A percentile compares a stretch with the other conserved stretches of the same genome.
These are phyloP conservation scores for Armadillidium nasatum DNA, from an alignment of 1,140 invertebrate genomes.

Conservation along the genomic window DNA sequence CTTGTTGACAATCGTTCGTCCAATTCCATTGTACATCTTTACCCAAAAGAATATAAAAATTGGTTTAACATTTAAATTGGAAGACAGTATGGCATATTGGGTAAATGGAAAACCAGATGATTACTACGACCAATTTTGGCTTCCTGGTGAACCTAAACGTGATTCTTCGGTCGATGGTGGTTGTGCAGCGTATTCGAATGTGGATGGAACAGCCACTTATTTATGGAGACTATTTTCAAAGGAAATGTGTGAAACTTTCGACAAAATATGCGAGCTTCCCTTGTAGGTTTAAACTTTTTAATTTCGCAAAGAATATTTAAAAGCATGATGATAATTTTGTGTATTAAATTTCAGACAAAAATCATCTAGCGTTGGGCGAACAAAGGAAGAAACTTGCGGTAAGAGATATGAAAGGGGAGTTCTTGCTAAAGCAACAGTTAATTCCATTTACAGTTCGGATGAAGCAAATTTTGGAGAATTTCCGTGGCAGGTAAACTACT, in stretches of 20 bases:
- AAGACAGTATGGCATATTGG: neutral
- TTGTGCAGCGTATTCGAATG: neutral
- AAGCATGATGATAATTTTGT: no score
- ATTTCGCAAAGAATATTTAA: no score
- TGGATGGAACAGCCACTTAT: neutral
- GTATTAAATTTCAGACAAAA: neutral
- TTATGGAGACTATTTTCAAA: neutral
- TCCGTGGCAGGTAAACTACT: neutral
- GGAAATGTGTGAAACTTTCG: neutral
- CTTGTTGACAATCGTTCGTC: no score
- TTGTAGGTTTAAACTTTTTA: neutral
- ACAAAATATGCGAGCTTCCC: neutral
- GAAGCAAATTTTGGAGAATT: constrained; percentile 3
- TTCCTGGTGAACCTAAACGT: neutral
- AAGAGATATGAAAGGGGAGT: neutral
- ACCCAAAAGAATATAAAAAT: neutral
- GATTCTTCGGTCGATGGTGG: neutral
- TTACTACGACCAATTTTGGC: neutral
- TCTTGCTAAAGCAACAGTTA: neutral
- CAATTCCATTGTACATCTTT: no score
- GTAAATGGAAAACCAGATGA: neutral
- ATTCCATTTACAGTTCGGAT: neutral
- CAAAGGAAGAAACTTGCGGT: neutral
- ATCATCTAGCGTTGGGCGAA: neutral
- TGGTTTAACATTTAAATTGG: neutral